Evolutionary conservation across 2,888 invertebrate species (phyloP).

Genomic region (Perdita meconis): DNA sequence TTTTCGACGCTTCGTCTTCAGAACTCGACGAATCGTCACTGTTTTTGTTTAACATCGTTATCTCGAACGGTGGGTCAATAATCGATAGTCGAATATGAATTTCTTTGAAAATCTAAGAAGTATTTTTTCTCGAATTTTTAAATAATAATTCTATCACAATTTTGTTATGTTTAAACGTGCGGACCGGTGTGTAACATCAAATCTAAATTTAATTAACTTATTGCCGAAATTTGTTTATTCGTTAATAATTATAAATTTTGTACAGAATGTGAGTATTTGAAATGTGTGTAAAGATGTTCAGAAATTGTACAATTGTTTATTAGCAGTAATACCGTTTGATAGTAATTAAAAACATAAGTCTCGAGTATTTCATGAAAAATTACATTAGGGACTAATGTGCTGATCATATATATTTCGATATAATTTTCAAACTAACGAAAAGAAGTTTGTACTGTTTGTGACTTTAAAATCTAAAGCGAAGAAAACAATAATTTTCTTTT

Average conservation of each 20-base stretch:
- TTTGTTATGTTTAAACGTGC: neutral
- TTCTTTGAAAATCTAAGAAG: neutral
- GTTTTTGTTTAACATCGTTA: constrained; percentile 20
- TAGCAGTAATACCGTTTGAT: constrained; percentile 45
- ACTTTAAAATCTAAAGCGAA: neutral
- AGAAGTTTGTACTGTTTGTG: neutral
- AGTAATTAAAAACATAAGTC: constrained; percentile 47
- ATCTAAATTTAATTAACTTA: constrained; percentile 38
- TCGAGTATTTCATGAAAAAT: constrained; percentile 33
- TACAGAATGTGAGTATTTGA: constrained; percentile 55
- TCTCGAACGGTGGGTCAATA: constrained; percentile 4
- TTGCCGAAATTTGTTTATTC: constrained; percentile 57
- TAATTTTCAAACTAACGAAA: constrained; percentile 18
- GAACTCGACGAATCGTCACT: constrained; percentile 69
- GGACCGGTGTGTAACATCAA: neutral
- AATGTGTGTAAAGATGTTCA: constrained; percentile 54
- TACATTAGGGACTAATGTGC: constrained; percentile 15
- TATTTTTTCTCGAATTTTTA: neutral
- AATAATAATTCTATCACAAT: neutral
- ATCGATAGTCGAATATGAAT: constrained; percentile 30
- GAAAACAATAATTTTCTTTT: neutral
- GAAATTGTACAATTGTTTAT: constrained; percentile 52
- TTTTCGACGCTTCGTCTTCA: constrained; percentile 73
- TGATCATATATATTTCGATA: constrained; percentile 19
- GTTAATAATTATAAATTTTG: constrained; percentile 55